phyloP scores from a whole-genome alignment of 2,113 vertebrate species.

The Ailuropoda melanoleuca region DNA sequence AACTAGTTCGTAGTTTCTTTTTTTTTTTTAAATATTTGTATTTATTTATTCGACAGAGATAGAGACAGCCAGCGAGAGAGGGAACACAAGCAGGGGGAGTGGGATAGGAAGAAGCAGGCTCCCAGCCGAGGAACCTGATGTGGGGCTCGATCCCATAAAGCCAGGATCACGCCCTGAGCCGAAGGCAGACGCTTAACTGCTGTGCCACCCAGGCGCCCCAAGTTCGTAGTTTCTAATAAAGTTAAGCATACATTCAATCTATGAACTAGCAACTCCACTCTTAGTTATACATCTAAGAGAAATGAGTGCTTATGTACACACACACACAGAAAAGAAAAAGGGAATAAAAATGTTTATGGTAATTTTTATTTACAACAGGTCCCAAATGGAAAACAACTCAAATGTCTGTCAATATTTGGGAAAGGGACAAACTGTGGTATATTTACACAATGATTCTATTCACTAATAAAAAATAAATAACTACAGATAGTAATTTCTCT shows the following conservation, averaged over 20 bases:
- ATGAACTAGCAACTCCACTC: background rate
- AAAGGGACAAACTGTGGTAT: background rate
- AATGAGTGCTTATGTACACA: background rate
- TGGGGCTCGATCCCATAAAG: too few species aligned
- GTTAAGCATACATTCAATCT: background rate
- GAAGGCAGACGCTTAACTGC: too few species aligned
- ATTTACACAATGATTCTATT: background rate
- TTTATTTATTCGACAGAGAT: too few species aligned
- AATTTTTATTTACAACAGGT: background rate
- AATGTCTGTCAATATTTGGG: background rate
- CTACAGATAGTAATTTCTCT: background rate
- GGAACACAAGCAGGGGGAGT: too few species aligned
- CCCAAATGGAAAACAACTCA: background rate
- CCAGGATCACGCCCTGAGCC: too few species aligned
- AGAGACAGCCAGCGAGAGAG: too few species aligned
- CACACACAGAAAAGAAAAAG: background rate
- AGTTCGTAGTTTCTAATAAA: background rate
- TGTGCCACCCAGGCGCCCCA: too few species aligned
- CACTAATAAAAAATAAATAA: background rate
- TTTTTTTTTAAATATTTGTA: too few species aligned
- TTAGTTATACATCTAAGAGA: background rate
- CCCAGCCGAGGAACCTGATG: too few species aligned
- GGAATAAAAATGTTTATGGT: background rate
- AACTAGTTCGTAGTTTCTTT: background rate
- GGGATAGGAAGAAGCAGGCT: too few species aligned